phyloP scores from a whole-genome alignment of 2,888 invertebrate genomes.

The Tubulanus polymorphus region DNA sequence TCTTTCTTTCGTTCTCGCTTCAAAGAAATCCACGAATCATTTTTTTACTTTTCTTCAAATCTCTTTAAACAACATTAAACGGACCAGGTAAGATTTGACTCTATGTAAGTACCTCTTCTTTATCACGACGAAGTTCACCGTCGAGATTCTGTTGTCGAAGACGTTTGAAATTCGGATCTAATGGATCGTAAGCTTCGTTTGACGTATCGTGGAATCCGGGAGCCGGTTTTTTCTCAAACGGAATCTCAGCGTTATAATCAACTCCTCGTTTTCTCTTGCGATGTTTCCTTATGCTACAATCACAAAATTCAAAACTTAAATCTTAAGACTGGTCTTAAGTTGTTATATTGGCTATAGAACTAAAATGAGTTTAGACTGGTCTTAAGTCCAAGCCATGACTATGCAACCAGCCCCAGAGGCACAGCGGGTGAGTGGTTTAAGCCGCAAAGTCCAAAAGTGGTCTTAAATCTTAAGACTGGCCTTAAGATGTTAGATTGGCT shows the following conservation, averaged over 20 bases:
- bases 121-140: conserved; percentile 83
- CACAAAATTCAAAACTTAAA: background rate
- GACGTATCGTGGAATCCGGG: conserved; percentile 90
- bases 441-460: background rate
- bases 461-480: too few relatives aligned
- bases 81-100: background rate
- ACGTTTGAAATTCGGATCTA: conserved; percentile 83
- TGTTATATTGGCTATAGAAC: too few relatives aligned
- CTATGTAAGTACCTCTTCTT: conserved; percentile 76
- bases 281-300: conserved; percentile 39
- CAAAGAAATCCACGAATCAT: conserved; percentile 29
- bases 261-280: conserved; percentile 71
- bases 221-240: conserved; percentile 92
- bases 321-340: too few relatives aligned
- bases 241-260: conserved; percentile 95
- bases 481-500: too few relatives aligned
- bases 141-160: conserved; percentile 89
- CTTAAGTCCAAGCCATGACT: too few relatives aligned
- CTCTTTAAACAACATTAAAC: background rate
- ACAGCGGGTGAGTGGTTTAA: background rate
- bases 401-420: background rate
- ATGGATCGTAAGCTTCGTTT: conserved; percentile 76
- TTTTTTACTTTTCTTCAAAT: background rate
- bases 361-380: too few relatives aligned
- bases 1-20: conserved; percentile 88